Evolutionary conservation across 2,888 invertebrate species (phyloP).

Genomic region (Epiblema foenella): DNA sequence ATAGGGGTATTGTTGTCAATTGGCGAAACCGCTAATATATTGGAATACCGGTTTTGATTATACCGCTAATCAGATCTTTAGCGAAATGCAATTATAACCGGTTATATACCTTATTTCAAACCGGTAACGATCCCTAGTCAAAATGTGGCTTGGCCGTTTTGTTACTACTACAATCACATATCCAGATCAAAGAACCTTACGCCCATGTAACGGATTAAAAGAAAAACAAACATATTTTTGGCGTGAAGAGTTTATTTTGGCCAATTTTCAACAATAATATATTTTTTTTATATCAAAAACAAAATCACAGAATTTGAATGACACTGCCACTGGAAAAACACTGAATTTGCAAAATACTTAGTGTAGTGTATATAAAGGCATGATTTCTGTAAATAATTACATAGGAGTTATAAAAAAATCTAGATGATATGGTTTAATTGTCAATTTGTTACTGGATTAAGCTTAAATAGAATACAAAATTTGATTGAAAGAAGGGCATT

Average conservation of each 20-base stretch:
- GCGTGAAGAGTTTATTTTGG: slow-evolving; percentile 83
- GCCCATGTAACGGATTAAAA: too few relatives aligned
- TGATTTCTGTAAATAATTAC: slow-evolving; percentile 51
- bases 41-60: too few relatives aligned
- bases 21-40: too few relatives aligned
- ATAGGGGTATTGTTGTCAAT: too few relatives aligned
- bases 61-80: too few relatives aligned
- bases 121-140: too few relatives aligned
- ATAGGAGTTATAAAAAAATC: slow-evolving; percentile 51
- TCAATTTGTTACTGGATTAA: slow-evolving; percentile 39
- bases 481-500: slow-evolving; percentile 23
- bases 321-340: slow-evolving; percentile 43
- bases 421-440: slow-evolving; percentile 54
- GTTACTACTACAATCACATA: too few relatives aligned
- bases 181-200: too few relatives aligned
- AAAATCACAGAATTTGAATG: slow-evolving; percentile 44
- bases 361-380: slow-evolving; percentile 48
- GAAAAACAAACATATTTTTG: slow-evolving; percentile 49
- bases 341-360: slow-evolving; percentile 27
- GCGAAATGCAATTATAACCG: too few relatives aligned
- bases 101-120: too few relatives aligned
- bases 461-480: slow-evolving; percentile 23
- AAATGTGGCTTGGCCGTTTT: too few relatives aligned
- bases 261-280: slow-evolving; percentile 71
- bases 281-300: slow-evolving; percentile 53